phyloP scores from a whole-genome alignment of 2,888 invertebrate species.

The Caprella mutica region DNA sequence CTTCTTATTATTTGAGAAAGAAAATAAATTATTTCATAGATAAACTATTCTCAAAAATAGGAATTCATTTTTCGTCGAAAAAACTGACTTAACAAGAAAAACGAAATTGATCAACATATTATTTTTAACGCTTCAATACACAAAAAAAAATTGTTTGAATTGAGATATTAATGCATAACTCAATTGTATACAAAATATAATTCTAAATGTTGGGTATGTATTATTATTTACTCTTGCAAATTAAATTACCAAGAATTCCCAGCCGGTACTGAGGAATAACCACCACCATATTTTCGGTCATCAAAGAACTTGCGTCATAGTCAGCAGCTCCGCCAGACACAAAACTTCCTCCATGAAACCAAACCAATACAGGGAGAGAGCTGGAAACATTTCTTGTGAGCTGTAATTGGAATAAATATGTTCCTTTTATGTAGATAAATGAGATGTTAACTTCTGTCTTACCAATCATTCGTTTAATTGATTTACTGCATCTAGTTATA shows the following conservation, averaged over 20 bases:
- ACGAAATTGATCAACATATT: background rate
- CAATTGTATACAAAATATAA: no score
- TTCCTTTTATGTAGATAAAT: no score
- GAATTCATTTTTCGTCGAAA: background rate
- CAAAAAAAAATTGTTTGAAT: no score
- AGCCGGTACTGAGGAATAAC: constrained; percentile 30
- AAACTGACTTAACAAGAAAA: background rate
- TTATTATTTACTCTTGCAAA: no score
- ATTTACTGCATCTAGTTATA: no score
- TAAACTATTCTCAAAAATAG: background rate
- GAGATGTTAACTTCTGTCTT: no score
- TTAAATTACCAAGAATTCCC: constrained; percentile 22
- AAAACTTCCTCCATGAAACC: constrained; percentile 28
- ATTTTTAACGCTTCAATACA: no score
- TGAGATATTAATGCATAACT: no score
- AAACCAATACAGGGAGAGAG: constrained; percentile 27
- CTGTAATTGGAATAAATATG: no score
- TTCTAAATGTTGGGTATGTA: no score
- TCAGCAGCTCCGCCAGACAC: constrained; percentile 14
- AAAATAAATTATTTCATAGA: background rate
- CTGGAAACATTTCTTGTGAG: no score
- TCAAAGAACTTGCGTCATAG: constrained; percentile 16
- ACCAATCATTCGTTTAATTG: no score
- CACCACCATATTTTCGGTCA: constrained; percentile 22
- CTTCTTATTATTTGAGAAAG: background rate